A percentile compares a stretch with the other conserved stretches of the same genome.
Evolutionary conservation across 2,888 invertebrate genomes (phyloP).

Genomic region (Rhingia campestris): DNA sequence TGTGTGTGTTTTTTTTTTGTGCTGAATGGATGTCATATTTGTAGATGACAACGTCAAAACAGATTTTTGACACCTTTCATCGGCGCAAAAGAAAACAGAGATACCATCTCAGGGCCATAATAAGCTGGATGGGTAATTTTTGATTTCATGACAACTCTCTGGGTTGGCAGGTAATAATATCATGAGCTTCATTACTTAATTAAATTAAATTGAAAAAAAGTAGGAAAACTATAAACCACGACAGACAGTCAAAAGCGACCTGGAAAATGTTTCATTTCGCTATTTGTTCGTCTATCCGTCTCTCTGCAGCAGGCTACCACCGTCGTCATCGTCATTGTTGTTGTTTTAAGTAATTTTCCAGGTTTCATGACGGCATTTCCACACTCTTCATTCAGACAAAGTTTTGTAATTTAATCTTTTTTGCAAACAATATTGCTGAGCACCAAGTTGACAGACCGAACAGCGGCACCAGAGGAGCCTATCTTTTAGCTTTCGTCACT

Average conservation of each 20-base stretch:
- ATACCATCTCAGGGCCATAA: constrained; percentile 16
- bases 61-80: constrained; percentile 36
- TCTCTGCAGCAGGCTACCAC: constrained; percentile 3
- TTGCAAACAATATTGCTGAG: constrained; percentile 21
- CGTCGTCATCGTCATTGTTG: not conserved
- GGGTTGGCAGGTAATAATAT: constrained; percentile 59
- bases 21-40: constrained; percentile 23
- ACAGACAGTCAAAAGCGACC: constrained; percentile 11
- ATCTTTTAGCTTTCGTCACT: constrained; percentile 62
- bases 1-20: not conserved
- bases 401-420: constrained; percentile 68
- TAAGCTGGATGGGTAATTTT: constrained; percentile 4
- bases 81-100: not conserved
- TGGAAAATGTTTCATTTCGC: constrained; percentile 17
- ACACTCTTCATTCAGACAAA: constrained; percentile 57
- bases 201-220: constrained; percentile 39
- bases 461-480: not conserved
- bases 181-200: constrained; percentile 59
- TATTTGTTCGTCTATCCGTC: constrained; percentile 12
- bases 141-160: constrained; percentile 37
- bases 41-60: constrained; percentile 36
- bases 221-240: constrained; percentile 35
- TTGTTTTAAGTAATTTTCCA: constrained; percentile 53
- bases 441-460: constrained; percentile 21
- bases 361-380: constrained; percentile 65